Evolutionary conservation across 1,140 invertebrate species (phyloP).

Genomic region (Drosophila obscura): DNA sequence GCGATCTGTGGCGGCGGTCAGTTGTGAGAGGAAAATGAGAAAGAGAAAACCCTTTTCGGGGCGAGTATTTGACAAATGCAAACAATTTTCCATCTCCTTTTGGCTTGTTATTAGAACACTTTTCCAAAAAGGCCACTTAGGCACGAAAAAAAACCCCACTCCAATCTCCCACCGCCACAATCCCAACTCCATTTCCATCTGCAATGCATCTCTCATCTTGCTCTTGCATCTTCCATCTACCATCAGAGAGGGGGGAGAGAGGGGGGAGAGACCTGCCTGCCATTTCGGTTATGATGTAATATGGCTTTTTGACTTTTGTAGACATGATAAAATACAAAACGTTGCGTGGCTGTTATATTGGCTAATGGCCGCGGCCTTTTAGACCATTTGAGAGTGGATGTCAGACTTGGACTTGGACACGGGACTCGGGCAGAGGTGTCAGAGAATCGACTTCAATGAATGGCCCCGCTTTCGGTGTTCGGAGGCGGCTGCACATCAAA

Average conservation of each 20-base stretch:
- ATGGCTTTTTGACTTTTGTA: conserved; percentile 82
- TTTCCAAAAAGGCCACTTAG: conserved; percentile 78
- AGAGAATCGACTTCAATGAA: conserved; percentile 55
- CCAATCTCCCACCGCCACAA: conserved; percentile 1
- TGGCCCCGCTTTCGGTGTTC: conserved; percentile 31
- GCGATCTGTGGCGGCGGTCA: conserved; percentile 27
- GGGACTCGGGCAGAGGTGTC: conserved; percentile 31
- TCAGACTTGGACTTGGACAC: conserved; percentile 30
- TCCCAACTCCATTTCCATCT: not conserved
- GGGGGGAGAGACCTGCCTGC: too few species aligned
- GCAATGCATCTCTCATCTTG: not conserved
- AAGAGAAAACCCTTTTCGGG: conserved; percentile 49
- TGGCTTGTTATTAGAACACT: conserved; percentile 79
- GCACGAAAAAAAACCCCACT: conserved; percentile 68
- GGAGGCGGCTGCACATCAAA: conserved; percentile 62
- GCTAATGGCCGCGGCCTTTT: conserved; percentile 80
- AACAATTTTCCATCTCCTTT: conserved; percentile 64
- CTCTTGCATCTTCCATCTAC: conserved; percentile 25
- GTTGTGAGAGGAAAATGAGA: conserved; percentile 25
- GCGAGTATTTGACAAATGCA: conserved; percentile 77
- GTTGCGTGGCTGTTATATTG: conserved; percentile 81
- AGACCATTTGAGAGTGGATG: conserved; percentile 73
- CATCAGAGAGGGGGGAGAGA: not conserved
- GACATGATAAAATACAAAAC: conserved; percentile 82
- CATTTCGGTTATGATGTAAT: conserved; percentile 71